Percentiles rank a stretch among this genome's conserved stretches.
phyloP scores from a whole-genome alignment of 2,113 vertebrate genomes.

The Delphinapterus leucas region DNA sequence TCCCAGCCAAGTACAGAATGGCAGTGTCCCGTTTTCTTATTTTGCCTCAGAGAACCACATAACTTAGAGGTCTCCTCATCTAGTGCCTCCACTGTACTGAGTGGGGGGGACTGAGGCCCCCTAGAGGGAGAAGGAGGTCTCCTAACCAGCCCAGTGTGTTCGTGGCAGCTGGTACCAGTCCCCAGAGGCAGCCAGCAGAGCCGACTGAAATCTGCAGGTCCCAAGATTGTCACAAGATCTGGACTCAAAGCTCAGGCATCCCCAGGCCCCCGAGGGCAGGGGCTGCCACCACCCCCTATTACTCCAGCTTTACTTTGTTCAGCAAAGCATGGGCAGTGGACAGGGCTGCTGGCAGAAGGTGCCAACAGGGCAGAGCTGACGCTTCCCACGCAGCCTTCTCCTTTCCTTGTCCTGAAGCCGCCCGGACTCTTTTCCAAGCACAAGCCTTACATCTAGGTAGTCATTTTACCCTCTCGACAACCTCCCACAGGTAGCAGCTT shows the following conservation, averaged over 20 bases:
- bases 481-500: not conserved
- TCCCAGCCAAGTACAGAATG: not conserved
- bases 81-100: not conserved
- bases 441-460: not conserved
- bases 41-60: not conserved
- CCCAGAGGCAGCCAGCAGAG: not conserved
- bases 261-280: not conserved
- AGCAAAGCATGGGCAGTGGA: not conserved
- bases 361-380: not conserved
- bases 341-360: not conserved
- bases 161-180: not conserved
- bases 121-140: not conserved
- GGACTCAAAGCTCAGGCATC: not conserved
- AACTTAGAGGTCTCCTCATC: not conserved
- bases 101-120: not conserved
- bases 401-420: not conserved
- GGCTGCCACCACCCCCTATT: not conserved
- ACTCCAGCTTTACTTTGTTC: not conserved
- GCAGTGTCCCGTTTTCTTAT: not conserved
- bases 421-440: not conserved
- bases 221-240: conserved; percentile 25
- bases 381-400: not conserved
- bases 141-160: not conserved
- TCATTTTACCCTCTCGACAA: not conserved
- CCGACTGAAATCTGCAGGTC: conserved; percentile 29